These are phyloP conservation scores for Neoniphon sammara DNA, from an alignment of 2,797 vertebrate species.

Conservation along the genomic window DNA sequence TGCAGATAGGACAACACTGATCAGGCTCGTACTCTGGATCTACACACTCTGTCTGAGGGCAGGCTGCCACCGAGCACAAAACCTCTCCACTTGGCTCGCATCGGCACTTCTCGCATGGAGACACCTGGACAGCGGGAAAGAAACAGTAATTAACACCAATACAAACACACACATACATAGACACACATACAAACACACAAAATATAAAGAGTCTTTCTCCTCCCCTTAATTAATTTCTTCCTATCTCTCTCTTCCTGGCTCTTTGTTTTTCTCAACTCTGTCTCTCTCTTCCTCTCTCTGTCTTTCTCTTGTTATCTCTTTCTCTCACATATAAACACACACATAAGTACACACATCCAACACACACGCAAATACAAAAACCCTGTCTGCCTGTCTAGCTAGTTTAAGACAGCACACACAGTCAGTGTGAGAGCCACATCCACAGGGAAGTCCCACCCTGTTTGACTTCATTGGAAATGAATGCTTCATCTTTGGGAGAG, in stretches of 20 bases:
- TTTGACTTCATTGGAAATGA: conserved; percentile 58
- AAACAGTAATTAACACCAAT: conserved; percentile 41
- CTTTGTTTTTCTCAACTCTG: conserved; percentile 6
- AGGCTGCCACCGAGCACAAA: conserved; percentile 94
- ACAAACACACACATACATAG: conserved; percentile 44
- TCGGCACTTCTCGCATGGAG: conserved; percentile 94
- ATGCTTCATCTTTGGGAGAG: conserved; percentile 52
- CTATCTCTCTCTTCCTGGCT: conserved; percentile 18
- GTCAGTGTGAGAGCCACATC: conserved; percentile 41
- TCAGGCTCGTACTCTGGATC: conserved; percentile 97
- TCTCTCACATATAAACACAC: conserved; percentile 7
- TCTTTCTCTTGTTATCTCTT: conserved; percentile 16
- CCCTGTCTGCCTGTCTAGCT: conserved; percentile 12
- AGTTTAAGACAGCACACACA: conserved; percentile 38
- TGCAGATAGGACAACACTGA: conserved; percentile 99
- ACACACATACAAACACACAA: conserved; percentile 20
- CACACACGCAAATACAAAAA: conserved; percentile 20
- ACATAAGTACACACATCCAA: conserved; percentile 2
- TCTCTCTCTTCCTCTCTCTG: conserved; percentile 13
- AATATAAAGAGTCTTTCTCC: conserved; percentile 9
- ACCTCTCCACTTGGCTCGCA: conserved; percentile 97
- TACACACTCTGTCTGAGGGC: conserved; percentile 97
- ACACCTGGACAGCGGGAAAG: conserved; percentile 86
- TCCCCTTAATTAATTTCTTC: conserved; percentile 53
- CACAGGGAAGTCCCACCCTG: conserved; percentile 37